Conservation (phyloP, 2,113 vertebrate species). For the Alouatta palliata region DNA sequence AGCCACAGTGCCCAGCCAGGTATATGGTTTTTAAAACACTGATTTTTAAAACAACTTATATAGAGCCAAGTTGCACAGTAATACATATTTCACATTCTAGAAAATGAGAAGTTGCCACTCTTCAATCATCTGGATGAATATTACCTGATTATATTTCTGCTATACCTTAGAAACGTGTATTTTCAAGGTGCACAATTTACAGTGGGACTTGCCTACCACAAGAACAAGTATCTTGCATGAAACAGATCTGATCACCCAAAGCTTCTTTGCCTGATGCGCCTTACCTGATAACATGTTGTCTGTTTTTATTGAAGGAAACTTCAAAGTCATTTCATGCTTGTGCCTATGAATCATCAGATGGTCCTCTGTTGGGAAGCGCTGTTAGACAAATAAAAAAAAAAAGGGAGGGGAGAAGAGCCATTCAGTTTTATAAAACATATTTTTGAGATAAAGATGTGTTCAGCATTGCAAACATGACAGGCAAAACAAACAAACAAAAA, state of each 20-base stretch:
- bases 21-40: background rate
- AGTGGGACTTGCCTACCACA: constrained; percentile 49
- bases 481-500: constrained; percentile 49
- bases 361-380: constrained; percentile 99
- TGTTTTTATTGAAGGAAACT: constrained; percentile 99
- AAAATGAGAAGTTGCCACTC: constrained; percentile 60
- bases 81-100: constrained; percentile 49
- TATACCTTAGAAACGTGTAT: constrained; percentile 20
- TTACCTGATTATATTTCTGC: constrained; percentile 64
- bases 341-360: constrained; percentile 99
- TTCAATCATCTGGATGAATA: constrained; percentile 51
- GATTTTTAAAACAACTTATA: background rate
- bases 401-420: constrained; percentile 61
- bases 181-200: constrained; percentile 63
- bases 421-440: constrained; percentile 81
- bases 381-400: constrained; percentile 80
- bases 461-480: constrained; percentile 66
- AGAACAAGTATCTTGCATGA: constrained; percentile 41
- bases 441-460: constrained; percentile 73
- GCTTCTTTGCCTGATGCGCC: constrained; percentile 74
- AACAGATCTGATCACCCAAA: background rate
- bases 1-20: background rate
- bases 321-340: constrained; percentile 99
- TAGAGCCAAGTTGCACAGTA: constrained; percentile 29
- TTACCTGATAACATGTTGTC: constrained; percentile 99